Base-by-base conservation (phyloP, 1,140 invertebrate genomes). In the Reticulitermes speratus region DNA sequence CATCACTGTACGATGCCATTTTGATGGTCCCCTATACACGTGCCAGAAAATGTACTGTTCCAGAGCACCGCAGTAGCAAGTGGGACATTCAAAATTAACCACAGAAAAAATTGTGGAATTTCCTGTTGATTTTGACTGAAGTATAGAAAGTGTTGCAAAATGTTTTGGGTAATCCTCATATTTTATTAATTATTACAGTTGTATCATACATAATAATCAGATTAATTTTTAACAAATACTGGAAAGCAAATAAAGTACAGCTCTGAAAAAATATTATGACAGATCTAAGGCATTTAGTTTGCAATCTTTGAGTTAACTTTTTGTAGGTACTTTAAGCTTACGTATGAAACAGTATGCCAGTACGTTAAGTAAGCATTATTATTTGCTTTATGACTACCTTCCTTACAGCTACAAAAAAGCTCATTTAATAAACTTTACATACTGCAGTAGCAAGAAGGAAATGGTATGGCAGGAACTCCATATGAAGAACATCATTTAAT, bases 381-480 rank as follows among this genome's bases (percentile, higher is more conserved):
- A 38, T 38, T 38, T 38, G 5, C 38, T 38, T 38, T 38, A 38
- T 38, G 38, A 38, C 0, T 44, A 23, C 45, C 14, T 23, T 83
- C 21, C 3, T 25, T 9, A 83, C 82, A 32, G 1, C 30, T 44
- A 75, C 25, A n/a, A 75, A 7, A 69, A 19, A 69, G 25, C 45
- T 21, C 30, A 30, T 75, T 38, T 38, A 82, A 86, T 48, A 65
- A 52, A 83, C 32, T 65, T 87, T 88, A 93, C 93, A 93, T 91
- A 97, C 97, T 69, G 94, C 94, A 87, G 95, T 94, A n/a, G 96
- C 96, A 38, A 99, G 92, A 23, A 99, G 93, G 91, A 99, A 99
- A 91, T 99, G 99, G 92, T 99, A 99, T 0, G 98, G 98, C 38
- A 99, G 92, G 92, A 99, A 99, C 90, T 99, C 97, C 91, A 99